Evolutionary conservation across 2,888 invertebrate genomes (phyloP), one percentile per base, ranked within the genome.

Genomic region (Molanna angustata): DNA sequence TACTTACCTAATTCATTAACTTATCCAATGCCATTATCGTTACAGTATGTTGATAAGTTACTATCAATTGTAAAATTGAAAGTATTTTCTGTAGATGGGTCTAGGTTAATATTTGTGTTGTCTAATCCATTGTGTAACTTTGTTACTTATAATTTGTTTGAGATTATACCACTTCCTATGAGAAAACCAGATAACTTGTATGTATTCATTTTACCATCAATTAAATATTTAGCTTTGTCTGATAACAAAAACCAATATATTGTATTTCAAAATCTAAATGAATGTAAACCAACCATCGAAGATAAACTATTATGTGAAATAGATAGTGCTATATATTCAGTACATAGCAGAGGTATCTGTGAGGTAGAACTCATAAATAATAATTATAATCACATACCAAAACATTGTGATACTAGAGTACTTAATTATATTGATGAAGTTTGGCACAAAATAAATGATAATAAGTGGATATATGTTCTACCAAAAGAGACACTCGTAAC

Each of bases 391-490:
- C n/a, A n/a, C n/a, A n/a, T 41, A 9, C 41, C 41, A 19, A 6
- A 19, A 20, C 19, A 14, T 21, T 37, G 46, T 35, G 19, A 46
- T 37, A 37, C 17, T 9, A 35, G 46, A 35, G 7, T 35, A 20
- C n/a, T 19, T n/a, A 46, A 46, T 20, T 20, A 32, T 14, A 19
- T 21, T 11, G 37, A 46, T 35, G 46, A 46, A 46, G 13, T 46
- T 9, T 46, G 46, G 46, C 37, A 22, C 37, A 46, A 37, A 20
- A 20, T 46, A 35, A 35, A 7, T 37, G 19, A 46, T 21, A 46
- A 46, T n/a, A 2, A 22, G 13, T 46, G 46, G 46, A 37, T 46
- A 7, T 20, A 11, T 20, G 21, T 46, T 1, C 21, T 46, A 1
- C 35, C 35, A n/a, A 46, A 46, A 32, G 9, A 14, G 18, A 46